A percentile compares a stretch with the other conserved stretches of the same genome.
These are phyloP conservation scores for Trachops cirrhosus DNA, from an alignment of 2,797 vertebrate genomes.

Conservation along the genomic window DNA sequence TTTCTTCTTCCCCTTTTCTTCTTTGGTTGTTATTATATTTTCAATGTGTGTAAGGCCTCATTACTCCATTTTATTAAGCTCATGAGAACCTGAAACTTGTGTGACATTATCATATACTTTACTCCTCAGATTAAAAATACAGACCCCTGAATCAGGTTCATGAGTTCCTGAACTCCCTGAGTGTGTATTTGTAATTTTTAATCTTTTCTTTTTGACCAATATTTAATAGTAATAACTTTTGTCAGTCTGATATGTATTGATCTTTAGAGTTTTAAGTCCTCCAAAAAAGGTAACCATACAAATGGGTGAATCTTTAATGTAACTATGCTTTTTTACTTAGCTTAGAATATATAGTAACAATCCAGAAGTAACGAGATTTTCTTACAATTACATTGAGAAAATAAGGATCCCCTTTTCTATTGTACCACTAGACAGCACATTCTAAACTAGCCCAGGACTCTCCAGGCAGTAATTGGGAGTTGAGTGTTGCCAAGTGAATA, in stretches of 20 bases:
- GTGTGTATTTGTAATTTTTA: neutral
- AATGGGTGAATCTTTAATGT: neutral
- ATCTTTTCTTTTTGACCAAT: neutral
- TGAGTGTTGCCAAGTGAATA: neutral
- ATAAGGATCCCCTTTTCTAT: neutral
- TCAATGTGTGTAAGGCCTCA: neutral
- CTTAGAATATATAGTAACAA: neutral
- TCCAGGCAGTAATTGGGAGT: neutral
- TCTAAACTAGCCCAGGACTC: neutral
- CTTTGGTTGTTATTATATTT: neutral
- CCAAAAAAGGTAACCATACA: neutral
- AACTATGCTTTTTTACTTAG: neutral
- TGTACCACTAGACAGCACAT: neutral
- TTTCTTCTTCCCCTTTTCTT: neutral
- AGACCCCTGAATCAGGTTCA: neutral
- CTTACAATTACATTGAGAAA: neutral
- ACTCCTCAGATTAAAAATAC: neutral
- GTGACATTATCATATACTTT: neutral
- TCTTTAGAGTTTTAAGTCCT: conserved; percentile 3
- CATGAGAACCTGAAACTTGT: neutral
- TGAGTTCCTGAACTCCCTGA: neutral
- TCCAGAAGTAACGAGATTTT: neutral
- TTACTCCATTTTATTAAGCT: neutral
- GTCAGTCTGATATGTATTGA: neutral
- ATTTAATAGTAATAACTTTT: neutral